Percentiles rank a stretch among this genome's conserved stretches.
These are phyloP conservation scores for Amphipyra tragopoginis DNA, from an alignment of 2,888 invertebrate genomes.

Conservation along the genomic window DNA sequence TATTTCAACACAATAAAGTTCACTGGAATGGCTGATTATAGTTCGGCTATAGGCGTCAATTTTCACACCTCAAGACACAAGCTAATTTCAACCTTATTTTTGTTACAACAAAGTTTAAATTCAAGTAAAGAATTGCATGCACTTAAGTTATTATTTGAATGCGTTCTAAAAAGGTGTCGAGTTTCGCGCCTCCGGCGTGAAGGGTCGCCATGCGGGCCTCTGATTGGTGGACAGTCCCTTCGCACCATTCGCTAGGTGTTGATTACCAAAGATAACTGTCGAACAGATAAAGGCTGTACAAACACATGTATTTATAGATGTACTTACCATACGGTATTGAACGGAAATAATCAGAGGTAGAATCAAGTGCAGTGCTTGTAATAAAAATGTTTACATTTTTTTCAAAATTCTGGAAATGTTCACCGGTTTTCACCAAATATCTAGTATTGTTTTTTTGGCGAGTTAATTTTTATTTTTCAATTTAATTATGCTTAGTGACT, in stretches of 20 bases:
- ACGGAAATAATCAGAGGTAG: neutral
- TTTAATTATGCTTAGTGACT: no score
- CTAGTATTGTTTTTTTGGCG: no score
- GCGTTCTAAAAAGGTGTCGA: constrained; percentile 77
- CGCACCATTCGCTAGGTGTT: constrained; percentile 69
- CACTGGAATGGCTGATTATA: constrained; percentile 52
- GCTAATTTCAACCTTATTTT: constrained; percentile 54
- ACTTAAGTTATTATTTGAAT: constrained; percentile 66
- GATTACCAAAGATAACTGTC: constrained; percentile 69
- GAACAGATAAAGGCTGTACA: constrained; percentile 15
- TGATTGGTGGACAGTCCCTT: constrained; percentile 77
- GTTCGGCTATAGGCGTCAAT: constrained; percentile 83
- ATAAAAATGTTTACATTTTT: no score
- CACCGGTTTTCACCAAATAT: no score
- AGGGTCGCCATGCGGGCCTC: constrained; percentile 76
- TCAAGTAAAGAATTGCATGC: constrained; percentile 23
- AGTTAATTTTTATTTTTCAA: no score
- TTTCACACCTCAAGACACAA: constrained; percentile 81
- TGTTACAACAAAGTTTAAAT: constrained; percentile 1
- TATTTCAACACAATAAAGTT: constrained; percentile 56
- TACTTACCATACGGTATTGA: neutral
- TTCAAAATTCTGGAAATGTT: no score
- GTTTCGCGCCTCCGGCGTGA: constrained; percentile 88
- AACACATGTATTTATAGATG: neutral
- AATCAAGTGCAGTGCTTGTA: no score